Base-by-base conservation (phyloP, 2,888 invertebrate species). In the Pachliopta kotzebuea region DNA sequence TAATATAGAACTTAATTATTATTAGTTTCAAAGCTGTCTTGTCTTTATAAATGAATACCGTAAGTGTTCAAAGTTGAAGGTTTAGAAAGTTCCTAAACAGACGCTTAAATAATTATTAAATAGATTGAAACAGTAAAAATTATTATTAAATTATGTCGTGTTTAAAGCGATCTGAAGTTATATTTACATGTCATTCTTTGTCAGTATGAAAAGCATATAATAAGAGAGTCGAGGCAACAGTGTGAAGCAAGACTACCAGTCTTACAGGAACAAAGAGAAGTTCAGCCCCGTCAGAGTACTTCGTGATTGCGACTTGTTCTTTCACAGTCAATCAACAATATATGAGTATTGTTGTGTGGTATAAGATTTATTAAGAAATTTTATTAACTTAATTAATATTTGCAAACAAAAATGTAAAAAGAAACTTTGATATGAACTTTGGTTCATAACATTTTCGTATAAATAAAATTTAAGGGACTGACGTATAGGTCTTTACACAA, bases 271-370 rank as follows among this genome's bases (percentile, higher is more conserved):
- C 68, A 72, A 71, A 67, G 67, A 49, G 42, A 31, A 24, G 54
- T 60, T 60, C 58, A 63, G 55, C 52, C 64, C 55, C 57, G 63
- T 63, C 62, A 56, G 50, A 66, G 52, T 58, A 62, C 55, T 62
- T 56, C 66, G 67, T 72, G 75, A 74, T 75, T 72, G 72, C 71
- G 70, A 52, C 68, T 75, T 73, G 72, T 75, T 74, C 71, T 69
- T 67, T 68, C 67, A 67, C 55, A 70, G 68, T 66, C 70, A 69
- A 68, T 65, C 69, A 69, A 74, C 71, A 72, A 71, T 67, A 67
- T 61, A 37, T 24, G 37, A 31, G 56, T 24, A 37, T 60, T 62
- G 42, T 60, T 24, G 60, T 42, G 9, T 67, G 67, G 68, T 63
- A 7, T 56, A 69, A 69, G 65, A 24, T 54, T n/a, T n/a, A 57